phyloP scores from a whole-genome alignment of 2,888 invertebrate species.

The Nebria brevicollis region DNA sequence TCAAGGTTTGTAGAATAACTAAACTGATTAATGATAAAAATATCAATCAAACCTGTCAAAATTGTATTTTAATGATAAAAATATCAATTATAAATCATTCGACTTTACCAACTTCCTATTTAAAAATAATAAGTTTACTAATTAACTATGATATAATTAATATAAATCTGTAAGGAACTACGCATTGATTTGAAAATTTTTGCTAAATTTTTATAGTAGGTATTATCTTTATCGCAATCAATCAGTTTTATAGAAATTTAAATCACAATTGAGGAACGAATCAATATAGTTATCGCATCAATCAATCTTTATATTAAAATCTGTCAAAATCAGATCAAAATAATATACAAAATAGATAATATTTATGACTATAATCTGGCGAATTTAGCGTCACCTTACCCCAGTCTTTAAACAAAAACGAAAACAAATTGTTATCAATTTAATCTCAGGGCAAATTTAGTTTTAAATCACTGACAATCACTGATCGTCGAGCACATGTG shows the following conservation, averaged over 20 bases:
- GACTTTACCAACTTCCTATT: background rate
- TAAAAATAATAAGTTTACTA: background rate
- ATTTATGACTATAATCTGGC: background rate
- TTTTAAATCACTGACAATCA: background rate
- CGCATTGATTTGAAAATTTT: background rate
- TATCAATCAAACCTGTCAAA: too few relatives aligned
- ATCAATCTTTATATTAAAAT: background rate
- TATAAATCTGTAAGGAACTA: background rate
- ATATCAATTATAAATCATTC: too few relatives aligned
- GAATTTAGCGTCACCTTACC: background rate
- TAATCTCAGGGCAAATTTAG: background rate
- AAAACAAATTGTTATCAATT: background rate
- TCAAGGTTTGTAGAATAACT: too few relatives aligned
- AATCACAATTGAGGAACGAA: background rate
- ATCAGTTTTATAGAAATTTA: background rate
- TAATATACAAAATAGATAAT: background rate
- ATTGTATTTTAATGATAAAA: too few relatives aligned
- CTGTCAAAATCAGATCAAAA: background rate
- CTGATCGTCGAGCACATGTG: background rate
- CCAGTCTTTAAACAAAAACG: background rate
- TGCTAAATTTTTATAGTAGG: background rate
- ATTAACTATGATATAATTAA: background rate
- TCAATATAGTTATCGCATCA: background rate
- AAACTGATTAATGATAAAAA: too few relatives aligned
- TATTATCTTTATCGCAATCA: background rate